These are phyloP conservation scores for Cyphomyrmex costatus DNA, from an alignment of 1,140 invertebrate species.

Conservation along the genomic window DNA sequence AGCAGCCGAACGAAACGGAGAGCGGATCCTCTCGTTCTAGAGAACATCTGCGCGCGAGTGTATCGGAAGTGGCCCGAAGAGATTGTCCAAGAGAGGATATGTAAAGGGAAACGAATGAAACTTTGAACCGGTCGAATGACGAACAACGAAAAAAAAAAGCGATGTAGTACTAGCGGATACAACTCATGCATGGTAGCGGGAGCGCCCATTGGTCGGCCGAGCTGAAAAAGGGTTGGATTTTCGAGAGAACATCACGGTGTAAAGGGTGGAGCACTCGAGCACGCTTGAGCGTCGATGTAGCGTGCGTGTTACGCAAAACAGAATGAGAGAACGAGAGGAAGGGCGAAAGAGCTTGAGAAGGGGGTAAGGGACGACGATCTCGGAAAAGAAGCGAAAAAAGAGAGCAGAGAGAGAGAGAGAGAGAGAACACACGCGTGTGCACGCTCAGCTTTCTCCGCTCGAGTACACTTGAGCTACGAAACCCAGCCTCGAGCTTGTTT, in stretches of 20 bases:
- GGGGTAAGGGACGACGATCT: constrained; percentile 39
- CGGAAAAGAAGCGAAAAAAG: constrained; percentile 23
- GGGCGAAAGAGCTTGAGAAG: constrained; percentile 8
- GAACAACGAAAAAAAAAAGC: constrained; percentile 65
- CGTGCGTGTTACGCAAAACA: constrained; percentile 62
- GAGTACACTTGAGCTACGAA: constrained; percentile 79
- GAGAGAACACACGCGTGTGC: constrained; percentile 71
- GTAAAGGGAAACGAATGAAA: constrained; percentile 48
- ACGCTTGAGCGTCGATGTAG: constrained; percentile 72
- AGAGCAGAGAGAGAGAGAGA: constrained; percentile 5
- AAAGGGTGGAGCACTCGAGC: constrained; percentile 83
- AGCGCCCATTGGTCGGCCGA: constrained; percentile 79
- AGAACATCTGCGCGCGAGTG: constrained; percentile 24
- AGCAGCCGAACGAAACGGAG: background rate
- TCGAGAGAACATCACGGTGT: constrained; percentile 79
- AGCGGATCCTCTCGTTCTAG: background rate
- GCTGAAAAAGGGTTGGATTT: constrained; percentile 82
- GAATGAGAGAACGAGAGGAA: constrained; percentile 27
- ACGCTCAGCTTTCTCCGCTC: constrained; percentile 78
- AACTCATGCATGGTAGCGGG: constrained; percentile 37
- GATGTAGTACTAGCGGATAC: constrained; percentile 38
- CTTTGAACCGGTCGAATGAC: constrained; percentile 39
- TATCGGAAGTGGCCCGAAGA: constrained; percentile 55
- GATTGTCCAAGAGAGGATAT: background rate
- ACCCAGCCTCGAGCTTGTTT: constrained; percentile 73